Base-by-base conservation (phyloP, 1,140 invertebrate species). In the Odontomachus brunneus region DNA sequence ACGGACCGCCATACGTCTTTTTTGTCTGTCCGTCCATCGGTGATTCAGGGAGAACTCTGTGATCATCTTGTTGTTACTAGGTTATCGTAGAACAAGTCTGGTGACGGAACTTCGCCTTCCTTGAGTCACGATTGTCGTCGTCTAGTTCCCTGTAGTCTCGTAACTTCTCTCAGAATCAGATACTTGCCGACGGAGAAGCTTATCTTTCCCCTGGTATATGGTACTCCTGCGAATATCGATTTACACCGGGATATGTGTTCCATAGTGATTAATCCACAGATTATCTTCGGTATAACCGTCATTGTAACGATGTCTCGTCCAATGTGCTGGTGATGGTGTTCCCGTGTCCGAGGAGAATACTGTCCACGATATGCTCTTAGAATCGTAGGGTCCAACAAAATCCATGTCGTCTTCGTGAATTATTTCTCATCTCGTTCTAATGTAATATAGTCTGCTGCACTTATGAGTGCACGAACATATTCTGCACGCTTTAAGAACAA, bases 1-100 rank as follows among this genome's bases (percentile, higher is more conserved):
- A 83, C 44, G 80, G 85, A 87, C 88, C 83, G 85, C 62, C 26
- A 86, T 88, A 85, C 88, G 48, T 90, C 82, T 90, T 38, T 88
- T 11, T 33, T 5, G 29, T 33, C 5, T 90, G 89, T 93, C 88
- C 87, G 87, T 91, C 90, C 57, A 74, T 51, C 19, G 51, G 44
- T 75, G 69, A 69, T 65, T 73, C 48, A 26, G 44, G n/a, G 38
- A 57, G 14, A 29, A 24, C 33, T n/a, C 24, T 19, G 3, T 51
- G 15, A 24, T 59, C n/a, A 69, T 89, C 55, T 62, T 63, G 17
- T 57, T 2, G 14, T 55, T 75, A 33, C 49, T 22, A 55, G 49
- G 19, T 83, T 55, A 78, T 75, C 59, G 22, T 73, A 57, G 33
- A 26, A 33, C 38, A 24, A 69, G 5, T 29, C 11, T 26, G 33